Base-by-base conservation (phyloP, 2,888 invertebrate species). In the Nomada fabriciana region DNA sequence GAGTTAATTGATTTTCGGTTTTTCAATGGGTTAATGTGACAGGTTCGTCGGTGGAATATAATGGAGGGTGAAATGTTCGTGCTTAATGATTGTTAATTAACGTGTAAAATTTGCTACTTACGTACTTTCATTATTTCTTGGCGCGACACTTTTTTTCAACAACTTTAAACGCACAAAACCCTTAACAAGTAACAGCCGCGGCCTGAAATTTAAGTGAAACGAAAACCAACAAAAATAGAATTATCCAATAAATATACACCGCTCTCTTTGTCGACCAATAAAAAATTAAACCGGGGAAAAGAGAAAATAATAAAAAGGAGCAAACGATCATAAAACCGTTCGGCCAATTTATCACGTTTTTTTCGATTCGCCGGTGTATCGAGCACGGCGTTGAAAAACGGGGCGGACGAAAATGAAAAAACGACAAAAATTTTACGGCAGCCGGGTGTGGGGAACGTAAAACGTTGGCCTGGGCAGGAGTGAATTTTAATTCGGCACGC, bases 401-500 rank as follows among this genome's bases (percentile, higher is more conserved):
- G 67, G 74, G 42, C 59, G 72, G 36, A n/a, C 47, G 69, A 63
- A 80, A 80, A 77, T 72, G 72, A 53, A 72, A 68, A 69, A 77
- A 60, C 53, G 55, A 65, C 55, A 61, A 53, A 73, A 73, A 76
- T 67, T 53, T 61, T 20, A 60, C 71, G 50, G 23, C 9, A 7
- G 42, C 0, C 11, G 23, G 25, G 42, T 1, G 2, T 4, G 9
- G 18, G 55, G 10, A 13, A 15, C 68, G 70, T 55, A 74, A 87
- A 87, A 83, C 75, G 74, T 61, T 60, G 36, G 36, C 36, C 36
- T 36, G n/a, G 69, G 73, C 57, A 42, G 74, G 85, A 79, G 76
- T 82, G 84, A 77, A 76, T 83, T 80, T 88, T 88, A 90, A 90
- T 90, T 85, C 86, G 86, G 82, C 65, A 84, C 84, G 88, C 84